phyloP scores from a whole-genome alignment of 1,140 invertebrate species.

The Caenorhabditis inopinata region DNA sequence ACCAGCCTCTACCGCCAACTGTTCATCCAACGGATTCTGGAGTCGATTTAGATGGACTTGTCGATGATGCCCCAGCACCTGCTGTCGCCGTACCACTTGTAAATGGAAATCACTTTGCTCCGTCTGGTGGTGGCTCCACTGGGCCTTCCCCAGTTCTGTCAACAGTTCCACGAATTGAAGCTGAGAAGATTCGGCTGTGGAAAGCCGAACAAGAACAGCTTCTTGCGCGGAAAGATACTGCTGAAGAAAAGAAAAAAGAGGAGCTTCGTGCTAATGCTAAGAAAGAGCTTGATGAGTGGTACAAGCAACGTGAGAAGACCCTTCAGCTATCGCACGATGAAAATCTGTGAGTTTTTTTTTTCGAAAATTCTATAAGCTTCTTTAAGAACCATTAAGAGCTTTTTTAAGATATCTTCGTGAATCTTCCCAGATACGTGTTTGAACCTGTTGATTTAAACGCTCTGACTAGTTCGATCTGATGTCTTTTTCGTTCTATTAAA shows the following conservation, averaged over 20 bases:
- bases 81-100: neutral
- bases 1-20: neutral
- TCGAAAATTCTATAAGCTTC: neutral
- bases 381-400: neutral
- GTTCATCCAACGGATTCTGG: slow-evolving; percentile 18
- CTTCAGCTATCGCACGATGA: slow-evolving; percentile 16
- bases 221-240: neutral
- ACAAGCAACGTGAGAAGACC: slow-evolving; percentile 1
- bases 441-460: too few relatives aligned
- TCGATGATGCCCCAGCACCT: neutral
- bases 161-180: neutral
- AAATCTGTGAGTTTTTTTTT: slow-evolving; percentile 1
- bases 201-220: slow-evolving; percentile 3
- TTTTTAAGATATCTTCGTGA: too few relatives aligned
- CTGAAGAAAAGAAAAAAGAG: neutral
- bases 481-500: too few relatives aligned
- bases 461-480: too few relatives aligned
- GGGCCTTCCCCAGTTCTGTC: neutral
- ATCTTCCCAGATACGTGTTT: too few relatives aligned
- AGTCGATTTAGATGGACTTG: slow-evolving; percentile 15
- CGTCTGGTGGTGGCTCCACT: neutral
- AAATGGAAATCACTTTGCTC: neutral
- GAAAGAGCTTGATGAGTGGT: slow-evolving; percentile 4
- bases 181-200: slow-evolving; percentile 17
- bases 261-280: neutral